These are phyloP conservation scores for Cryptotis parvus DNA, from an alignment of 2,113 vertebrate species.

Conservation along the genomic window DNA sequence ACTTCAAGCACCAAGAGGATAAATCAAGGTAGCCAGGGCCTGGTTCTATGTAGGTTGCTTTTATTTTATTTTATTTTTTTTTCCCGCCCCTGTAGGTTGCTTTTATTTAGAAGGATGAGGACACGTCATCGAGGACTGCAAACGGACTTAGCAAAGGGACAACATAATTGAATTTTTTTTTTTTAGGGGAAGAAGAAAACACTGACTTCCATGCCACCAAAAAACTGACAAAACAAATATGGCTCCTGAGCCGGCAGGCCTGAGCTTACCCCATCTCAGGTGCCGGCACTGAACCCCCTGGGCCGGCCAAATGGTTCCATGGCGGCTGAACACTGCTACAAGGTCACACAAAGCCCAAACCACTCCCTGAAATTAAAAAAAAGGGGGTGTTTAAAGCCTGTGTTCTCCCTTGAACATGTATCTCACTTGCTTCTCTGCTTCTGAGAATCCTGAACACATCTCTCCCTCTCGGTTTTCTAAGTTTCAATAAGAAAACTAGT, in stretches of 20 bases:
- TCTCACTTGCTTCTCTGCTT: too few species aligned
- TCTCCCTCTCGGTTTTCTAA: too few species aligned
- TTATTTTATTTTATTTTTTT: too few species aligned
- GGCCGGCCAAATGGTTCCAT: too few species aligned
- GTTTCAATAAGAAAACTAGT: too few species aligned
- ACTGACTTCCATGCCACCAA: background rate
- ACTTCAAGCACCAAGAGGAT: background rate
- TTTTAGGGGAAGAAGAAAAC: conserved; percentile 21
- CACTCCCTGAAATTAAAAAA: background rate
- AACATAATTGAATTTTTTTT: background rate
- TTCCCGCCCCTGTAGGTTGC: background rate
- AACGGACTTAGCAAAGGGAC: conserved; percentile 16
- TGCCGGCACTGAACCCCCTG: too few species aligned
- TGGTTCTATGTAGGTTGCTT: background rate
- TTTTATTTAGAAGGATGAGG: background rate
- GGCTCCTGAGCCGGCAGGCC: too few species aligned
- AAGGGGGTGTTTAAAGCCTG: background rate
- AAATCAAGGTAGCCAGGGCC: background rate
- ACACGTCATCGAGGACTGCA: conserved; percentile 3
- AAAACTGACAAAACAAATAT: background rate
- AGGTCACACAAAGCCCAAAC: too few species aligned
- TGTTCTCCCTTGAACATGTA: too few species aligned
- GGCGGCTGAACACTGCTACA: too few species aligned
- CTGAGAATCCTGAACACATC: too few species aligned
- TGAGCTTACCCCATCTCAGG: too few species aligned